These are phyloP conservation scores for Eledone cirrhosa DNA, from an alignment of 2,888 invertebrate genomes.

Conservation along the genomic window DNA sequence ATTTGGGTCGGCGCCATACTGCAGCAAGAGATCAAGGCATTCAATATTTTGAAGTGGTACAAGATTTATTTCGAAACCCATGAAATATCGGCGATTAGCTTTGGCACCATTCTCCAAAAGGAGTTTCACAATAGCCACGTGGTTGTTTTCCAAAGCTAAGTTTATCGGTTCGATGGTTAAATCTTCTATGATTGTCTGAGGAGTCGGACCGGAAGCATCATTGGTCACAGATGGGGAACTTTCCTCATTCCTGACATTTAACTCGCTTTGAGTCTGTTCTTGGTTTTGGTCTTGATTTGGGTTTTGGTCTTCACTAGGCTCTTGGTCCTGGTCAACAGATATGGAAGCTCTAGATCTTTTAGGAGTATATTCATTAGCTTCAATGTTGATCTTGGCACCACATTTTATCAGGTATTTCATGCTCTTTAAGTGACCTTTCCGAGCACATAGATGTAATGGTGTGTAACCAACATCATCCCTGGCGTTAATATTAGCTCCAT, in stretches of 20 bases:
- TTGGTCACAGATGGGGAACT: no score
- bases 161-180: slow-evolving; percentile 83
- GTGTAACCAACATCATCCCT: slow-evolving; percentile 91
- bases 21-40: slow-evolving; percentile 82
- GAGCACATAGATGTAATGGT: slow-evolving; percentile 88
- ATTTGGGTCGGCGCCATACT: slow-evolving; percentile 88
- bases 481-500: slow-evolving; percentile 70
- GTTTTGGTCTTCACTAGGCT: neutral
- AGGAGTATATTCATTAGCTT: neutral
- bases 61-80: slow-evolving; percentile 88
- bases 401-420: slow-evolving; percentile 76
- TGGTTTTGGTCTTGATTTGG: neutral
- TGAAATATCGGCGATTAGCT: slow-evolving; percentile 90
- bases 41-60: slow-evolving; percentile 80
- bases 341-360: neutral
- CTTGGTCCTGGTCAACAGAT: neutral
- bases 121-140: slow-evolving; percentile 74
- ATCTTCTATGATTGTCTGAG: slow-evolving; percentile 41
- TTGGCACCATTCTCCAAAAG: slow-evolving; percentile 86
- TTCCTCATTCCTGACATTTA: no score
- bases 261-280: neutral
- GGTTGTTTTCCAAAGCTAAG: slow-evolving; percentile 86
- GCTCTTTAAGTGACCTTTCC: slow-evolving; percentile 76
- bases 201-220: neutral
- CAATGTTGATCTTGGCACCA: slow-evolving; percentile 82